Evolutionary conservation across 2,888 invertebrate genomes (phyloP), one percentile per base, ranked within the genome.

Genomic region (Microplitis deprimator): DNA sequence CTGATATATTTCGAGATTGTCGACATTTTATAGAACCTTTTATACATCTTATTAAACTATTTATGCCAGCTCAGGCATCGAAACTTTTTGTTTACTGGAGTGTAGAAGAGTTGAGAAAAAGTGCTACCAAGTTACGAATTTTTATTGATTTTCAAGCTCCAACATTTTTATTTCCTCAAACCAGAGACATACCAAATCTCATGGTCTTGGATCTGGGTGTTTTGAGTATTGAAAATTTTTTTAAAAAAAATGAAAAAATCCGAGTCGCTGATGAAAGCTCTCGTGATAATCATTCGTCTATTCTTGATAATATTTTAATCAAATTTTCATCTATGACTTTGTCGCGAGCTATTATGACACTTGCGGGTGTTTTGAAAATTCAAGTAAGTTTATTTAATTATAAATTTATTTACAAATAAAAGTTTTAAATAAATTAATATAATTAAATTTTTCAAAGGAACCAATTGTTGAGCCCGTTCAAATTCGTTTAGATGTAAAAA

Each of bases 171-270:
- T 89, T 96, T 69, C 96, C 96, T 0, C 96, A 96, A 84, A 95
- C 95, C 84, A 94, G 95, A 0, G 94, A 94, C 6, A 95, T 95
- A 0, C 95, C 95, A 0, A 95, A 95, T 87, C 91, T 96, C 6
- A 88, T 96, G 68, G 93, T 96, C 29, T 90, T 96, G n/a, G 94
- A 95, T 85, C 92, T 94, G 89, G 95, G 94, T 93, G 90, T 95
- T 85, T 91, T 96, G n/a, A 92, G 92, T 6, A 93, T 96, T 38
- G 95, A 95, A 87, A 96, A 96, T 87, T 95, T 95, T 90, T 95
- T 96, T 90, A 94, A 94, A 84, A 92, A 92, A 79, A 86, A 91
- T 67, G 92, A 92, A 3, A 84, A 79, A 71, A 59, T 8, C 38
- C 75, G 74, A 4, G 68, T 39, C 72, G 68, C 65, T 77, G 75